Conservation (phyloP, 1,140 invertebrate genomes). For the Portunus trituberculatus region DNA sequence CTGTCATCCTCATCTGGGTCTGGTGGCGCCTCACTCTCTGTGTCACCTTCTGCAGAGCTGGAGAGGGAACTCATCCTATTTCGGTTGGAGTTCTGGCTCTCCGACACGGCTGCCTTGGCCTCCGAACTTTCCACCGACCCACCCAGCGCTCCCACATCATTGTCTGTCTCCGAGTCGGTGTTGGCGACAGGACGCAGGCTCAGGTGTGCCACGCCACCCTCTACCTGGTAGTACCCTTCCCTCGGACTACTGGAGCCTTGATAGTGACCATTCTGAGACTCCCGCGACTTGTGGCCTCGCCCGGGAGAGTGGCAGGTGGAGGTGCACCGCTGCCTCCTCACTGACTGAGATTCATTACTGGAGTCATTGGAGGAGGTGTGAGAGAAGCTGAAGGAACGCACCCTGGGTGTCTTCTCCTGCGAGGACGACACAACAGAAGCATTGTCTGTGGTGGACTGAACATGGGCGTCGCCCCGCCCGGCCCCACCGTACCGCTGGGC, state of each 20-base stretch:
- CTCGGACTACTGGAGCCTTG: conserved; percentile 49
- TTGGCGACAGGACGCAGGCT: conserved; percentile 36
- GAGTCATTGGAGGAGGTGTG: conserved; percentile 75
- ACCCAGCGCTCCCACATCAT: conserved; percentile 34
- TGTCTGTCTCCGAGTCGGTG: conserved; percentile 69
- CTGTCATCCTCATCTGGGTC: conserved; percentile 50
- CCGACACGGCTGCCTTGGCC: conserved; percentile 22
- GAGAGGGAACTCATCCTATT: conserved; percentile 63
- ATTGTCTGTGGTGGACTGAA: conserved; percentile 72
- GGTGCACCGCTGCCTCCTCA: conserved; percentile 68
- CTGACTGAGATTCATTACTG: conserved; percentile 68
- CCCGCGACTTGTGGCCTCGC: conserved; percentile 27
- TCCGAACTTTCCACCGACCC: conserved; percentile 46
- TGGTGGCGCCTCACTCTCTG: conserved; percentile 59
- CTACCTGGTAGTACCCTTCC: conserved; percentile 53
- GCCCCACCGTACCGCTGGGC: conserved; percentile 5
- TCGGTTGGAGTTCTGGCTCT: conserved; percentile 37
- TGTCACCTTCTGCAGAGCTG: conserved; percentile 70
- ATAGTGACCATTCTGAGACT: conserved; percentile 29
- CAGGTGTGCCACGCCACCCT: conserved; percentile 34
- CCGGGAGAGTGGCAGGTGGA: conserved; percentile 69
- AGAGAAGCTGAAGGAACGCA: conserved; percentile 67
- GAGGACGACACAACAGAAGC: conserved; percentile 75
- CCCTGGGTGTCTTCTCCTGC: conserved; percentile 59
- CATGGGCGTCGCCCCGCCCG: conserved; percentile 43